Evolutionary conservation across 2,888 invertebrate genomes (phyloP), one percentile per base, ranked within the genome.

Genomic region (Chrysomela aeneicollis): DNA sequence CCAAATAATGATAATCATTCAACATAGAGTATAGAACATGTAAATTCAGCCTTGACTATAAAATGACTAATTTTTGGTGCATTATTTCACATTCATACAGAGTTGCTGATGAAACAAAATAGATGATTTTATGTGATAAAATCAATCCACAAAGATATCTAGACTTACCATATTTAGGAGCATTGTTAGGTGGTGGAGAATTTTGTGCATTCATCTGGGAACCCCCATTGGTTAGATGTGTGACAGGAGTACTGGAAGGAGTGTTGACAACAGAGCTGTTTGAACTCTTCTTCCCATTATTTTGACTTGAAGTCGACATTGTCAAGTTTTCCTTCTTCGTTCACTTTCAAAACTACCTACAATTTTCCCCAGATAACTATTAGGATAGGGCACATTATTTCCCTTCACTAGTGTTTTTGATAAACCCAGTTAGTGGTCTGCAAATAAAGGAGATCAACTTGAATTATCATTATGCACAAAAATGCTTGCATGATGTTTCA

Each of bases 101-200:
- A n/a, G n/a, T n/a, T n/a, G n/a, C n/a, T n/a, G n/a, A n/a, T n/a
- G n/a, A n/a, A n/a, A n/a, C n/a, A n/a, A n/a, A n/a, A n/a, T n/a
- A n/a, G n/a, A n/a, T n/a, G n/a, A n/a, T n/a, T n/a, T n/a, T n/a
- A n/a, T n/a, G n/a, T n/a, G n/a, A n/a, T n/a, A n/a, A n/a, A 35
- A 35, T 35, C 35, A 35, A 35, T 35, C 10, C 6, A 35, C 35
- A 35, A 35, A 9, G 35, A 12, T 15, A 42, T 42, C 8, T 15
- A 15, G 26, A 75, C 77, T 76, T 71, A 82, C 84, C 88, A 77
- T 84, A 86, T 77, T 85, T 86, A 1, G 85, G 85, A 46, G 85
- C 85, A 76, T 84, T 85, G 71, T 82, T 79, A 3, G 79, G 81
- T 46, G 83, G 82, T 37, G 82, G 80, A 52, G 80, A 78, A 59